Evolutionary conservation across 2,888 invertebrate genomes (phyloP), one percentile per base, ranked within the genome.

Genomic region (Nomada lathburiana): DNA sequence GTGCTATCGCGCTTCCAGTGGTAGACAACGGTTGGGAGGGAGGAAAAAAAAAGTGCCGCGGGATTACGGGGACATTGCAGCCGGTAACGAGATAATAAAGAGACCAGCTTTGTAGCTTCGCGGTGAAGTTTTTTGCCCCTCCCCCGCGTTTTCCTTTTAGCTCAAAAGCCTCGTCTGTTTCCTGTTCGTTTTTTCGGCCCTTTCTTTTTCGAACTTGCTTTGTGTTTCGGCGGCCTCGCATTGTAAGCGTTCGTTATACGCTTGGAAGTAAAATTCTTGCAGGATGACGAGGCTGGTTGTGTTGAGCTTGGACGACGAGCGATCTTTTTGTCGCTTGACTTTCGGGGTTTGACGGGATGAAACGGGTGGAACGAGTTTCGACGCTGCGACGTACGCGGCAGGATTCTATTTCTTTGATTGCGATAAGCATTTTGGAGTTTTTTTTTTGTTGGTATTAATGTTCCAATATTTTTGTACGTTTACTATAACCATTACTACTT

Each of bases 81-180:
- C 72, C 44, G 82, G 90, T 91, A 90, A 90, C 89, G 85, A 87
- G 90, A 90, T 89, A 91, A 91, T 90, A 88, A 91, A 91, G 86
- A 84, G 86, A 85, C 82, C 89, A 83, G 87, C 89, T 86, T 89
- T 86, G 85, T 87, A 87, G 84, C 86, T 78, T 79, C 75, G 64
- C 65, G 59, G 82, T 52, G 69, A 83, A 89, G 76, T 86, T 85
- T 86, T 85, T 83, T 18, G 76, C 65, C 59, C 36, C 70, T 18
- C 36, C 44, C 63, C 68, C 20, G 67, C 26, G 50, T 50, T 70
- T 73, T 69, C 50, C 53, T 50, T 57, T 67, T 71, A 52, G 42
- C 16, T 65, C 52, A 29, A 36, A 36, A 42, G 57, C 59, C 26
- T 52, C 44, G 29, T 29, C 47, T 47, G 67, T 36, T 50, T 36